These are phyloP conservation scores for Ceratina calcarata DNA, from an alignment of 1,140 invertebrate genomes.

Conservation along the genomic window DNA sequence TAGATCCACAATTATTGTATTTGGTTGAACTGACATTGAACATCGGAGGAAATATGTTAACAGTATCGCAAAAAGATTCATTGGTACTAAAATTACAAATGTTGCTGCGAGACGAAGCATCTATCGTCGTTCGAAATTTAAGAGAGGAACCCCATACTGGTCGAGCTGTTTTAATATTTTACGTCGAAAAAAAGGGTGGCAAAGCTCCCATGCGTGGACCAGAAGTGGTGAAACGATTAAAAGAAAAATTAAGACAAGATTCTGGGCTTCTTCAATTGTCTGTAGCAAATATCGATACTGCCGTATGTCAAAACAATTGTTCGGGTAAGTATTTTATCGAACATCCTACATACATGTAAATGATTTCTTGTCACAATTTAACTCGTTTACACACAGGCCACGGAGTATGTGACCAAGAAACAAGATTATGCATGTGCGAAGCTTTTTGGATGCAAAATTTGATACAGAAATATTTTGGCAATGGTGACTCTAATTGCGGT, in stretches of 20 bases:
- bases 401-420: constrained; percentile 92
- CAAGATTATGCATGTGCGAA: constrained; percentile 93
- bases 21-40: constrained; percentile 91
- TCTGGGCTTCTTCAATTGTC: constrained; percentile 87
- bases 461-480: constrained; percentile 83
- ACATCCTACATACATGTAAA: not conserved
- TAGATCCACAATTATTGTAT: constrained; percentile 87
- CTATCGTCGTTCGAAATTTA: constrained; percentile 84
- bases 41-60: constrained; percentile 86
- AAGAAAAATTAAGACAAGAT: constrained; percentile 86
- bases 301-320: constrained; percentile 95
- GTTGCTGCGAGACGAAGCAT: constrained; percentile 85
- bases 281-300: constrained; percentile 88
- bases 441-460: constrained; percentile 97
- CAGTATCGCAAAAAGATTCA: constrained; percentile 87
- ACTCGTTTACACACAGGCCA: constrained; percentile 82
- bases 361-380: not conserved
- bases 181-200: constrained; percentile 80
- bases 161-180: constrained; percentile 83
- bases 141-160: constrained; percentile 82
- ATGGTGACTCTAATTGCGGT: constrained; percentile 89
- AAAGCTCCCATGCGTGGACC: constrained; percentile 80
- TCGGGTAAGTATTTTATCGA: constrained; percentile 82
- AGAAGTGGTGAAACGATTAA: constrained; percentile 83
- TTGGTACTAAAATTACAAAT: constrained; percentile 89